Evolutionary conservation across 2,888 invertebrate species (phyloP).

Genomic region (Oxycera nigricornis): DNA sequence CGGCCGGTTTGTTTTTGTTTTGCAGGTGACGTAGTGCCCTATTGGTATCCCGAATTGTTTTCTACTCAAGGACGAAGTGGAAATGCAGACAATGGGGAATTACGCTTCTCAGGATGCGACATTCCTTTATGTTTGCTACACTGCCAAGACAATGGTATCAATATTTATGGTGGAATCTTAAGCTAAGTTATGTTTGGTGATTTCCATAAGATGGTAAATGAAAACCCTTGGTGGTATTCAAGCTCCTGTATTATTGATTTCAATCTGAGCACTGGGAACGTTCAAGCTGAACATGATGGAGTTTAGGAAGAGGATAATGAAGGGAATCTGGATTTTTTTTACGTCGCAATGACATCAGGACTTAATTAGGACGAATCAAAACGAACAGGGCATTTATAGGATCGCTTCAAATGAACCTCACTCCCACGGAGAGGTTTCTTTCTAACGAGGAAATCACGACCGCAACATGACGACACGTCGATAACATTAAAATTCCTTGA

Average conservation of each 20-base stretch:
- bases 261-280: neutral
- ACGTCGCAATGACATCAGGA: neutral
- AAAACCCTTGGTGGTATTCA: conserved; percentile 25
- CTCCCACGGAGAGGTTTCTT: neutral
- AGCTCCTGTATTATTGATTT: conserved; percentile 23
- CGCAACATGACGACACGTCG: conserved; percentile 36
- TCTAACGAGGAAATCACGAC: conserved; percentile 29
- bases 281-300: neutral
- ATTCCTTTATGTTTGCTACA: neutral
- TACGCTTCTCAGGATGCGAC: conserved; percentile 3
- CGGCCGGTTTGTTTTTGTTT: neutral
- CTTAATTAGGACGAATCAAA: conserved; percentile 21
- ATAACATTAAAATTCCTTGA: conserved; percentile 46
- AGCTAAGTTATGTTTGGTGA: neutral
- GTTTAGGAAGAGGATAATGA: neutral
- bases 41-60: neutral
- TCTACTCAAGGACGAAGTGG: neutral
- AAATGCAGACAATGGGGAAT: conserved; percentile 13
- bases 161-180: conserved; percentile 36
- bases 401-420: neutral
- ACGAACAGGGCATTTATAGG: neutral
- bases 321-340: conserved; percentile 2
- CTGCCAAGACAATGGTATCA: conserved; percentile 30
- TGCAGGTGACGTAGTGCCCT: neutral
- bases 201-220: neutral